Evolutionary conservation across 2,797 vertebrate species (phyloP).

Genomic region (Leptoclinus maculatus): DNA sequence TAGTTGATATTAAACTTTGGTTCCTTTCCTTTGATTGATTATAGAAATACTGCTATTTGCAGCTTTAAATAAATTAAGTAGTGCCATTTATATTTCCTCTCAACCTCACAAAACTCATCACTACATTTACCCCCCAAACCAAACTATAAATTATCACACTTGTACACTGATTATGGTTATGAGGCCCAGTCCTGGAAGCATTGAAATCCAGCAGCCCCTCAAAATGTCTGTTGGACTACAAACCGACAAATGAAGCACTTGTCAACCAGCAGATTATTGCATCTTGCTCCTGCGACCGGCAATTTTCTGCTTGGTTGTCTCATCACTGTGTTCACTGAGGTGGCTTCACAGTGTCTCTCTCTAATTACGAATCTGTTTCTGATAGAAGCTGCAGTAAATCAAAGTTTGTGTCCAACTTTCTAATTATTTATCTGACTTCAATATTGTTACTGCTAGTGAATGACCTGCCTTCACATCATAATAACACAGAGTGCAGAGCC

Average conservation of each 20-base stretch:
- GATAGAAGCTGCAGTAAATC: conserved; percentile 48
- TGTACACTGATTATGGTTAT: neutral
- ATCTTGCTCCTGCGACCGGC: conserved; percentile 39
- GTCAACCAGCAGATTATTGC: conserved; percentile 59
- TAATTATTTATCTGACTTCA: conserved; percentile 67
- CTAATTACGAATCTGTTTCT: conserved; percentile 55
- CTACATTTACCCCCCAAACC: neutral
- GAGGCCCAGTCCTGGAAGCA: neutral
- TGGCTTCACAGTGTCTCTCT: conserved; percentile 37
- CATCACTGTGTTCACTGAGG: conserved; percentile 60
- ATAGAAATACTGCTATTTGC: neutral
- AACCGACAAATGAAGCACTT: conserved; percentile 50
- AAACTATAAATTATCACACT: neutral
- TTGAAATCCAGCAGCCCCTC: conserved; percentile 12
- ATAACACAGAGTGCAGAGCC: conserved; percentile 29
- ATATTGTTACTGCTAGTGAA: conserved; percentile 41
- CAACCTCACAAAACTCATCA: neutral
- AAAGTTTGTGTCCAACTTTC: conserved; percentile 67
- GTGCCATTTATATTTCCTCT: neutral
- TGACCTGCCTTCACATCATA: conserved; percentile 47
- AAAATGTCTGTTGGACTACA: conserved; percentile 29
- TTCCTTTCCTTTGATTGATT: neutral
- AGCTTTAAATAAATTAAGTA: neutral
- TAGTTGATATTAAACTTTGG: neutral
- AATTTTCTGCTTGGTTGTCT: conserved; percentile 69